Evolutionary conservation across 2,888 invertebrate genomes (phyloP).

Genomic region (Dendrolimus pini): DNA sequence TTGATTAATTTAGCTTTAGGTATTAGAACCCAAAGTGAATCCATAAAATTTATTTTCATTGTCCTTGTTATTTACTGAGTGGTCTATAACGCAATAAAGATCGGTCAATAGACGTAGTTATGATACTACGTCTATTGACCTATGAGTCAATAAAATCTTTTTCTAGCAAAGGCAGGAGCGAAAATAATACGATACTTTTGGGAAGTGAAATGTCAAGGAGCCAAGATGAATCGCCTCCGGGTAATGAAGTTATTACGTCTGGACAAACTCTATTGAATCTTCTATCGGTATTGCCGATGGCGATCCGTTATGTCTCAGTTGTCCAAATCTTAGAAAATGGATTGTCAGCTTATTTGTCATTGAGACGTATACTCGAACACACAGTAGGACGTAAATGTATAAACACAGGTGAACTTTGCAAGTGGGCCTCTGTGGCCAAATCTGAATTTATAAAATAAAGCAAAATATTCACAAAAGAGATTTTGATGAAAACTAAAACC

Average conservation of each 20-base stretch:
- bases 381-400: no score
- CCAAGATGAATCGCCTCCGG: constrained; percentile 15
- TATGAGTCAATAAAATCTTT: constrained; percentile 7
- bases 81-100: background rate
- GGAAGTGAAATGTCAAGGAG: constrained; percentile 25
- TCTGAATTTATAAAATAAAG: no score
- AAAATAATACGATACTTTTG: constrained; percentile 21
- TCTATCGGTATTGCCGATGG: background rate
- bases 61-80: background rate
- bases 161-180: constrained; percentile 12
- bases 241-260: constrained; percentile 10
- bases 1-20: no score
- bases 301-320: background rate
- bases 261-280: background rate
- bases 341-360: background rate
- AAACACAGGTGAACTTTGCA: no score
- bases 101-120: constrained; percentile 7
- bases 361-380: no score
- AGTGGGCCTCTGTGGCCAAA: no score
- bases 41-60: background rate
- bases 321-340: background rate
- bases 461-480: no score
- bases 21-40: no score
- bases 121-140: no score
- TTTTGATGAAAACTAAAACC: no score